Evolutionary conservation across 2,888 invertebrate species (phyloP).

Genomic region (Brenthis daphne): DNA sequence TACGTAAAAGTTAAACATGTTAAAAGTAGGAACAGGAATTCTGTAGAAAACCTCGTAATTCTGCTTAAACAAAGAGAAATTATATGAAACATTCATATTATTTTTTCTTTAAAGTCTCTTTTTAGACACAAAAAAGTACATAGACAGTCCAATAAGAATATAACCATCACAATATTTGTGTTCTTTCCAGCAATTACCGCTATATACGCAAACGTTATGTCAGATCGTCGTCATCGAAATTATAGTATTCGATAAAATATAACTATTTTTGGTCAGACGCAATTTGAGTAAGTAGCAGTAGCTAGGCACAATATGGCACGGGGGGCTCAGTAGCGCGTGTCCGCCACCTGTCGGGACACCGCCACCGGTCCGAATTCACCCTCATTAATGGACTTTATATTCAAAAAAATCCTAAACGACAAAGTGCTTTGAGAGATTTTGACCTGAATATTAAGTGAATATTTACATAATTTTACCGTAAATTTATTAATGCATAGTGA

Average conservation of each 20-base stretch:
- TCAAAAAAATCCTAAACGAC: conserved; percentile 69
- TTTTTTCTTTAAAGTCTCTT: no score
- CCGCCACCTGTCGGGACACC: conserved; percentile 73
- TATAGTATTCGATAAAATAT: conserved; percentile 14
- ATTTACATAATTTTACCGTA: conserved; percentile 23
- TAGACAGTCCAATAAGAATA: no score
- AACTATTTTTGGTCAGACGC: conserved; percentile 17
- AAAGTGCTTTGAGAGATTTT: conserved; percentile 23
- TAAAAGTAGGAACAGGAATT: no score
- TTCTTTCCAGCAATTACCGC: no score
- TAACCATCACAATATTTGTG: no score
- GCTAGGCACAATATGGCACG: conserved; percentile 49
- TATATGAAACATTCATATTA: no score
- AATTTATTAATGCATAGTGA: background rate
- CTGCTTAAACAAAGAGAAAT: no score
- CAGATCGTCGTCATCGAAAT: conserved; percentile 2
- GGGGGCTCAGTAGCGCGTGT: conserved; percentile 64
- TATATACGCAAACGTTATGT: background rate
- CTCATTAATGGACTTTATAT: conserved; percentile 69
- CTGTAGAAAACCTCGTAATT: no score
- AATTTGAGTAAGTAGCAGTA: conserved; percentile 29
- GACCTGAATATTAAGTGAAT: conserved; percentile 19
- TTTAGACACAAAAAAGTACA: no score
- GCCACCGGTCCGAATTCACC: conserved; percentile 52
- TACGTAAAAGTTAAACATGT: no score